Evolutionary conservation across 2,888 invertebrate species (phyloP).

Genomic region (Tachina grossa): DNA sequence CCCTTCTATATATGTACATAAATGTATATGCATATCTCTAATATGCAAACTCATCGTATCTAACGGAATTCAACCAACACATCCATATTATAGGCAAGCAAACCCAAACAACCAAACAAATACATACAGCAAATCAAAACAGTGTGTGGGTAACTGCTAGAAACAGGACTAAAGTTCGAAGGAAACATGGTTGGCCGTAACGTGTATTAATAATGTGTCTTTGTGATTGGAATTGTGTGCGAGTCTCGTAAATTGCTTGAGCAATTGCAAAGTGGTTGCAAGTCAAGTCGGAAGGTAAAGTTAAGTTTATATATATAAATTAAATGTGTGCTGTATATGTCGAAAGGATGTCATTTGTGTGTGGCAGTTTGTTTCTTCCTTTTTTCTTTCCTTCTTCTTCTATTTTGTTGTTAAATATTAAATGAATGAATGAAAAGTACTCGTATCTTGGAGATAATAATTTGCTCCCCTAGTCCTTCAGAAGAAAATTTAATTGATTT

Average conservation of each 20-base stretch:
- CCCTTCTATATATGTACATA: background rate
- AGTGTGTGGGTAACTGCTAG: background rate
- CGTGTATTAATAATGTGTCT: slow-evolving; percentile 16
- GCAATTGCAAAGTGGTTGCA: slow-evolving; percentile 32
- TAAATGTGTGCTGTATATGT: slow-evolving; percentile 18
- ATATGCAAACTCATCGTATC: background rate
- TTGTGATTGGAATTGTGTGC: background rate
- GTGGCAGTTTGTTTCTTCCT: background rate
- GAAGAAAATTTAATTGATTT: slow-evolving; percentile 48
- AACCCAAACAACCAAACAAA: slow-evolving; percentile 23
- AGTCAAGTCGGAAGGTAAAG: slow-evolving; percentile 31
- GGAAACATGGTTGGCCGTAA: slow-evolving; percentile 21
- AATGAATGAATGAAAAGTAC: slow-evolving; percentile 26
- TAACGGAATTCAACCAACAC: slow-evolving; percentile 35
- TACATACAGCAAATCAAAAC: slow-evolving; percentile 33
- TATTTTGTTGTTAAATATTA: slow-evolving; percentile 3
- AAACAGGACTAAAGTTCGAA: background rate
- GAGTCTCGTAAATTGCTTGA: slow-evolving; percentile 43
- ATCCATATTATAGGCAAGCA: slow-evolving; percentile 61
- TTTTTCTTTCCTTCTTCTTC: no score
- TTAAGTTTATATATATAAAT: slow-evolving; percentile 29
- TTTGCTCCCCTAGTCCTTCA: slow-evolving; percentile 30
- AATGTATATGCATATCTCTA: background rate
- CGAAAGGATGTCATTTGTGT: slow-evolving; percentile 29
- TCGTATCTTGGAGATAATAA: slow-evolving; percentile 2